phyloP scores from a whole-genome alignment of 2,113 vertebrate species.

The Bos javanicus region DNA sequence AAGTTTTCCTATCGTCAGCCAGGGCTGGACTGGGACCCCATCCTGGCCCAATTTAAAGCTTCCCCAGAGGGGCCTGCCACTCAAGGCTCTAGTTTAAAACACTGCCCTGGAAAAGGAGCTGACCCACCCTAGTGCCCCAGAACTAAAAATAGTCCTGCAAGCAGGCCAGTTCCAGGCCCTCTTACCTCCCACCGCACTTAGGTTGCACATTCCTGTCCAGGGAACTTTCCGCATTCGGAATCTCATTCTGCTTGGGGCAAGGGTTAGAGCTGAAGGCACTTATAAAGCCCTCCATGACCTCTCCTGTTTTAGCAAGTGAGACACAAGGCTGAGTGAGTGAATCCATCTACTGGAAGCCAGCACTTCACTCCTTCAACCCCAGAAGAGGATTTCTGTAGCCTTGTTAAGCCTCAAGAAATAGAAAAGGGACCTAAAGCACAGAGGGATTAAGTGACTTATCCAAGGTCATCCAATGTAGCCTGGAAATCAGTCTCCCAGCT shows the following conservation, averaged over 20 bases:
- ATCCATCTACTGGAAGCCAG: conserved; percentile 15
- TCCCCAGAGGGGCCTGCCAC: conserved; percentile 25
- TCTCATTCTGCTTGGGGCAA: background rate
- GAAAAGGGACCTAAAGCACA: conserved; percentile 25
- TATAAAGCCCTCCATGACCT: background rate
- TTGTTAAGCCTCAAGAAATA: conserved; percentile 39
- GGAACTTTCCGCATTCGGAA: background rate
- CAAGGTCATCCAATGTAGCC: conserved; percentile 27
- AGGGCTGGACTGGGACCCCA: background rate
- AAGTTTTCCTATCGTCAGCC: background rate
- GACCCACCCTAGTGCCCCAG: conserved; percentile 30
- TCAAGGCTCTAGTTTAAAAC: conserved; percentile 41
- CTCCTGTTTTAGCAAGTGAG: conserved; percentile 3
- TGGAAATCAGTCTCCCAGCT: background rate
- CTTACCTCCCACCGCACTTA: background rate
- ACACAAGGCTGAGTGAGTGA: background rate
- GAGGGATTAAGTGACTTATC: conserved; percentile 55
- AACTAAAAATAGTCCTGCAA: conserved; percentile 44
- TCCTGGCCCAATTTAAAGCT: background rate
- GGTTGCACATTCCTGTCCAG: background rate
- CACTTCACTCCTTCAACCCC: conserved; percentile 7
- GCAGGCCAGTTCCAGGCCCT: background rate
- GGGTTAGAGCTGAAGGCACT: background rate
- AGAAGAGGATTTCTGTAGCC: background rate
- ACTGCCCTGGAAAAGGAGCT: conserved; percentile 29